Percentiles rank a stretch among this genome's conserved stretches.
Conservation (phyloP, 2,113 vertebrate genomes). For the Peromyscus californicus region DNA sequence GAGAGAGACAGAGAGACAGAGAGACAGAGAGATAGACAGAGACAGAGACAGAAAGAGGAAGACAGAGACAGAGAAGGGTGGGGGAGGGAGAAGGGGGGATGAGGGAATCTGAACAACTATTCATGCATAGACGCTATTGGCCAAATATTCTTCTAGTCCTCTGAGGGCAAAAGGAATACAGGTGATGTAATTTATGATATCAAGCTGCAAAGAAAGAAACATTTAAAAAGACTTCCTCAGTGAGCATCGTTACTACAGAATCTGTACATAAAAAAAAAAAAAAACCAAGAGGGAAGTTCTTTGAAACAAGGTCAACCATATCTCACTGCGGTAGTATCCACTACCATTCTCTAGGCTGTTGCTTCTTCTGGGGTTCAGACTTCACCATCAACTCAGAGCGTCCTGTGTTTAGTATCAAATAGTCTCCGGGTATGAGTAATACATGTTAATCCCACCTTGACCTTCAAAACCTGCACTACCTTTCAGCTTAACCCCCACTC, state of each 20-base stretch:
- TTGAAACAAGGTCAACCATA: neutral
- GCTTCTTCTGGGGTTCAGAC: neutral
- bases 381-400: neutral
- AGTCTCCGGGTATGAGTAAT: neutral
- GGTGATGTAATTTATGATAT: neutral
- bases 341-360: neutral
- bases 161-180: neutral
- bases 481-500: neutral
- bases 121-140: neutral
- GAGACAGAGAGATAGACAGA: neutral
- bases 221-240: neutral
- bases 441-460: neutral
- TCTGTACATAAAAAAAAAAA: neutral
- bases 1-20: neutral
- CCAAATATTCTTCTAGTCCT: conserved; percentile 4
- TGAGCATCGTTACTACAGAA: neutral
- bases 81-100: no score
- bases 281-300: neutral
- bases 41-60: neutral
- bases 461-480: neutral
- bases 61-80: neutral
- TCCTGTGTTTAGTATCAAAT: neutral
- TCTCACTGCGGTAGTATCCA: neutral
- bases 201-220: neutral
- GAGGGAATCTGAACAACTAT: neutral